These are phyloP conservation scores for Meliscaeva auricollis DNA, from an alignment of 2,888 invertebrate genomes.

Conservation along the genomic window DNA sequence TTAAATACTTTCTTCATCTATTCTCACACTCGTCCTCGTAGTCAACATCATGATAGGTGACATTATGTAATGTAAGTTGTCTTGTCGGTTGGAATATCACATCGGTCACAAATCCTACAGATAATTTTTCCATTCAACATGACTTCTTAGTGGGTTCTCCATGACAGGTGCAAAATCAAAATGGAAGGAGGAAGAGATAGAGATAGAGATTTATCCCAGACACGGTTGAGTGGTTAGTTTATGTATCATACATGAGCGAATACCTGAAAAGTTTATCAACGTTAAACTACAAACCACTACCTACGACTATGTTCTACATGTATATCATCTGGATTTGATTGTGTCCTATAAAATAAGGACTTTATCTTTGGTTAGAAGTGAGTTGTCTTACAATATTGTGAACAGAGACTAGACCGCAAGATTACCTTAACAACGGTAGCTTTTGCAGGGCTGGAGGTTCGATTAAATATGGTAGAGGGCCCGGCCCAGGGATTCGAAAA, in stretches of 20 bases:
- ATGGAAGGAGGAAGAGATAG: not conserved
- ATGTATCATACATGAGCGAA: slow-evolving; percentile 54
- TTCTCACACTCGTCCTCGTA: not conserved
- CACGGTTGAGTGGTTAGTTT: slow-evolving; percentile 52
- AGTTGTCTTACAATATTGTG: not conserved
- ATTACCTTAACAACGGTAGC: not conserved
- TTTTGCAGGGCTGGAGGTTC: too few species aligned
- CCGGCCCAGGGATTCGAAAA: too few species aligned
- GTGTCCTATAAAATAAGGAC: slow-evolving; percentile 22
- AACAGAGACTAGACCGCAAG: not conserved
- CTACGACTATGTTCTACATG: not conserved
- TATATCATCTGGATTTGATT: slow-evolving; percentile 4
- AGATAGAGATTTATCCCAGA: slow-evolving; percentile 39
- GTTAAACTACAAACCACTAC: slow-evolving; percentile 37
- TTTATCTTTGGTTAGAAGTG: slow-evolving; percentile 14
- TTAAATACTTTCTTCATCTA: not conserved
- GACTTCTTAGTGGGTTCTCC: not conserved
- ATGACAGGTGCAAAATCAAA: not conserved
- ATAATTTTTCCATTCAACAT: slow-evolving; percentile 15
- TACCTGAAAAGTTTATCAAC: slow-evolving; percentile 43
- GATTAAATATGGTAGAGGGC: too few species aligned
- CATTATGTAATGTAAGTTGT: not conserved
- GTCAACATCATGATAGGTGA: too few species aligned
- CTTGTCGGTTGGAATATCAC: not conserved
- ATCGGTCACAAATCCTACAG: not conserved